Percentiles rank a stretch among this genome's conserved stretches.
phyloP scores from a whole-genome alignment of 2,113 vertebrate species.

The Macroglossus sobrinus region DNA sequence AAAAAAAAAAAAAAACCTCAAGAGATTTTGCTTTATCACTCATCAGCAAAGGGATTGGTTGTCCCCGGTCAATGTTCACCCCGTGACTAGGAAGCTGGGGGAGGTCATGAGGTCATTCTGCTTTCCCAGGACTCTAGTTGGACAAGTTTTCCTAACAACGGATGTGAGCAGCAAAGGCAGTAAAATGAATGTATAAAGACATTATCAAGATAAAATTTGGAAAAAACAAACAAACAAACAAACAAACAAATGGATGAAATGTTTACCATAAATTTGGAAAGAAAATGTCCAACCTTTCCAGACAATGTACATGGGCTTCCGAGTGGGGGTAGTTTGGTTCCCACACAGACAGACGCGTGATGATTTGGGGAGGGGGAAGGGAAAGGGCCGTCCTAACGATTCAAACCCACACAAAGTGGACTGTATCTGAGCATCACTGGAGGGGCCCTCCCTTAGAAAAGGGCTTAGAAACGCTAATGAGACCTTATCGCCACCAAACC shows the following conservation, averaged over 20 bases:
- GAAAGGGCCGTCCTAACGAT: neutral
- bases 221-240: too few species aligned
- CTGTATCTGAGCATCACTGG: neutral
- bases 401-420: neutral
- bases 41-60: neutral
- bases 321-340: neutral
- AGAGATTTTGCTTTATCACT: neutral
- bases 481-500: neutral
- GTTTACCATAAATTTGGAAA: neutral
- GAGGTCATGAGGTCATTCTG: neutral
- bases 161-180: neutral
- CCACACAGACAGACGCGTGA: neutral
- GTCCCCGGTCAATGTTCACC: neutral
- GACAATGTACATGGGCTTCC: neutral
- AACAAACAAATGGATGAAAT: neutral
- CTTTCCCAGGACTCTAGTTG: neutral
- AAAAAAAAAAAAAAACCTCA: neutral
- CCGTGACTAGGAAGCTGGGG: neutral
- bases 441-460: neutral
- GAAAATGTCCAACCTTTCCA: neutral
- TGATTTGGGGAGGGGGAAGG: neutral
- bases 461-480: neutral
- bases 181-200: neutral
- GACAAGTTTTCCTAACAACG: neutral
- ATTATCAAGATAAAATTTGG: neutral